Conservation (phyloP, 2,797 vertebrate genomes). For the Cossypha polioptera region DNA sequence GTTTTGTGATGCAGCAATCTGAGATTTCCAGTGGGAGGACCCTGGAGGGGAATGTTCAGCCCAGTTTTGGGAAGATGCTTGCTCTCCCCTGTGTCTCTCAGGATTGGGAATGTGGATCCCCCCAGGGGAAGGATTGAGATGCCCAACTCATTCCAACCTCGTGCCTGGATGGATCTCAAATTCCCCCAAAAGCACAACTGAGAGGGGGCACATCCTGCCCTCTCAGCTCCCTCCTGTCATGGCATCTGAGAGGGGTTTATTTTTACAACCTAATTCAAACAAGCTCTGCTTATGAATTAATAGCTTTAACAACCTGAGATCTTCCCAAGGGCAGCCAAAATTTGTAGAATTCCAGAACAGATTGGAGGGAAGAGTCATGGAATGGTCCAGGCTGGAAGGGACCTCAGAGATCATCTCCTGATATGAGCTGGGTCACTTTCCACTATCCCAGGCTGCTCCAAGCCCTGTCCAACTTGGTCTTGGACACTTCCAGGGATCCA, state of each 20-base stretch:
- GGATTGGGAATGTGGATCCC: neutral
- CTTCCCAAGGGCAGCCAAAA: neutral
- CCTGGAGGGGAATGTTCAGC: neutral
- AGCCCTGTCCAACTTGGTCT: fast-evolving
- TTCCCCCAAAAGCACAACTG: neutral
- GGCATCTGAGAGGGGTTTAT: neutral
- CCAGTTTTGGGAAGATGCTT: neutral
- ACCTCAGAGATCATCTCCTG: fast-evolving
- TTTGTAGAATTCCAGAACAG: neutral
- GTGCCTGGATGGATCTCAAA: fast-evolving
- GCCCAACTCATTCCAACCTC: neutral
- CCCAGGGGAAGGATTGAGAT: neutral
- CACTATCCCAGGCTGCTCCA: fast-evolving
- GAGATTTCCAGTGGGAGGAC: neutral
- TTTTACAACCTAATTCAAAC: neutral
- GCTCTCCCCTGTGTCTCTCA: neutral
- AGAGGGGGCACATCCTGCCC: neutral
- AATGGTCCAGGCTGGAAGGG: neutral
- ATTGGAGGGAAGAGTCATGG: neutral
- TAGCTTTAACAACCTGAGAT: neutral
- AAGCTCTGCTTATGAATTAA: neutral
- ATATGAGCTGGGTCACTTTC: neutral
- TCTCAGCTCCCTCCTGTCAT: neutral
- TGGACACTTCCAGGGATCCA: neutral
- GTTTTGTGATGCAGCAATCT: neutral